Evolutionary conservation across 2,113 vertebrate genomes (phyloP).

Genomic region (Furnarius figulus): DNA sequence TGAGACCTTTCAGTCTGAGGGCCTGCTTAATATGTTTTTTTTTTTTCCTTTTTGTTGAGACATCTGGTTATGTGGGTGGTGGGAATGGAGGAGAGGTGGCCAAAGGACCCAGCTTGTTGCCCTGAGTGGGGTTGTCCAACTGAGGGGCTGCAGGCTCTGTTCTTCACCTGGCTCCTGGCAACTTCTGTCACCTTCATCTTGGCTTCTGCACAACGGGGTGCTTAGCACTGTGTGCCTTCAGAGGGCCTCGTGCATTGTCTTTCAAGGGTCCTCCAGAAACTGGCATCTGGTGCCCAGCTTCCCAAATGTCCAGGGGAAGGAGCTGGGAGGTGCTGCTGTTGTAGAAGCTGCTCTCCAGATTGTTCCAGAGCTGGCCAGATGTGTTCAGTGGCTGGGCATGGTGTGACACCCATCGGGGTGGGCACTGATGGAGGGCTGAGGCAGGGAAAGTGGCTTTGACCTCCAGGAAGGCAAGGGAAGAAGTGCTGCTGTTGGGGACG

Average conservation of each 20-base stretch:
- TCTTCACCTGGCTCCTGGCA: neutral
- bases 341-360: neutral
- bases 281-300: neutral
- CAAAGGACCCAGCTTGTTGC: neutral
- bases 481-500: neutral
- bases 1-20: neutral
- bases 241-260: neutral
- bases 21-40: neutral
- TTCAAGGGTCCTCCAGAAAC: neutral
- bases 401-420: rapidly evolving
- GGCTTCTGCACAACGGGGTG: neutral
- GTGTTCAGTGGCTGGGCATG: rapidly evolving
- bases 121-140: neutral
- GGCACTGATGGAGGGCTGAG: neutral
- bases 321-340: neutral
- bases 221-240: rapidly evolving
- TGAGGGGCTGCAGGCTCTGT: neutral
- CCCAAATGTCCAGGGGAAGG: neutral
- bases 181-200: neutral
- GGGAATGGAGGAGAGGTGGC: neutral
- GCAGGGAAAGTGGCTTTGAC: neutral
- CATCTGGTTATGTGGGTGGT: rapidly evolving
- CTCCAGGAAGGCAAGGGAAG: neutral
- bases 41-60: neutral
- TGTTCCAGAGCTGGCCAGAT: neutral